Percentiles rank a stretch among this genome's conserved stretches.
Evolutionary conservation across 2,797 vertebrate species (phyloP).

Genomic region (Onychomys torridus): DNA sequence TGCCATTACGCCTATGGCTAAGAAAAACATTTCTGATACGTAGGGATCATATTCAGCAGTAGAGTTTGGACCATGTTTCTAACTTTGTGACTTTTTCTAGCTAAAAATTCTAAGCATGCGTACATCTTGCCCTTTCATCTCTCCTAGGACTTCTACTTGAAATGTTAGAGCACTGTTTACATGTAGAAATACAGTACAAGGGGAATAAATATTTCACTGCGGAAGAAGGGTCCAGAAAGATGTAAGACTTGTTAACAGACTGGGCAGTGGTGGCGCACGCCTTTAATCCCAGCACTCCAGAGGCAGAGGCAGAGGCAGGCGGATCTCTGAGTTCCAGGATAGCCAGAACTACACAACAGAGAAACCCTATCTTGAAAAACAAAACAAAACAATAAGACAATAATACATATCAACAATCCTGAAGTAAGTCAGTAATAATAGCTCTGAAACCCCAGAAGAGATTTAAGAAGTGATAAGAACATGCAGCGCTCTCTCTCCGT

Average conservation of each 20-base stretch:
- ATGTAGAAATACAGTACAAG: background rate
- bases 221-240: background rate
- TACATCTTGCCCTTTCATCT: background rate
- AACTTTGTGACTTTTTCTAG: background rate
- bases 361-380: no score
- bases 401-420: background rate
- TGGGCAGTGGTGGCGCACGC: background rate
- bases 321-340: no score
- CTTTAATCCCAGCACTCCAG: no score
- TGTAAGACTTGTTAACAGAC: background rate
- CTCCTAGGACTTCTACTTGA: background rate
- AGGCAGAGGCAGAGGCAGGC: no score
- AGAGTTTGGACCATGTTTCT: background rate
- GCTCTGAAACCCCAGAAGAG: background rate
- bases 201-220: background rate
- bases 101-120: background rate
- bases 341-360: no score
- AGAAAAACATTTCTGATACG: no score
- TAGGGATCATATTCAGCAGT: no score
- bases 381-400: no score
- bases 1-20: no score
- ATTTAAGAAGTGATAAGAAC: constrained; percentile 4
- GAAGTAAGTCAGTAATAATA: background rate
- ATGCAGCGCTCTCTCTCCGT: background rate
- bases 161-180: background rate